Base-by-base conservation (phyloP, 1,140 invertebrate genomes). In the Drosophila pandora region DNA sequence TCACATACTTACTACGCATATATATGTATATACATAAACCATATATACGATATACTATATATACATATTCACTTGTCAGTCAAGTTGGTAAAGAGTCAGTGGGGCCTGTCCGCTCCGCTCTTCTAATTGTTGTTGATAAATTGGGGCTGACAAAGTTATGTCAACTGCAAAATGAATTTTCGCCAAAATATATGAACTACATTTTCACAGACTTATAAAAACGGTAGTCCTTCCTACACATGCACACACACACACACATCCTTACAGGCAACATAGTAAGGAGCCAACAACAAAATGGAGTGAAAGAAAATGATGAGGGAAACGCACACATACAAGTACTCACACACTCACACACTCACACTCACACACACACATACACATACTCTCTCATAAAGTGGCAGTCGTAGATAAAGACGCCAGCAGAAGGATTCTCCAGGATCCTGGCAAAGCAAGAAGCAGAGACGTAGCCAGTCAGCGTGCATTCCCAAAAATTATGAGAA, bases 81-180 rank as follows among this genome's bases (percentile, higher is more conserved):
- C 60, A 53, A 59, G 67, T 28, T 58, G 57, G 62, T 28, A 7
- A 43, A 9, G 17, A 47, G 43, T 17, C 41, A 3, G 17, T 57
- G 25, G 48, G 32, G 68, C 49, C 41, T 52, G 50, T 55, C 41
- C 56, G 50, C 72, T 74, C 69, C 82, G 82, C 83, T 85, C 82
- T 88, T 76, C 83, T 87, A 87, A 87, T 87, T 87, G 83, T 87
- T 87, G 83, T 87, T 87, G 83, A 87, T 88, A 87, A 87, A 87
- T 87, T 87, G 83, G 79, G 68, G 75, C 79, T 87, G 83, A 83
- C 83, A 87, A 88, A 87, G 83, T 87, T 87, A 87, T 87, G 83
- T 88, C 83, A 87, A 87, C 83, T 87, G 83, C 83, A 87, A 87
- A 87, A 87, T 77, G 83, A 88, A 87, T 87, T 87, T 87, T 88